phyloP scores from a whole-genome alignment of 2,888 invertebrate species.

The Oligia latruncula region DNA sequence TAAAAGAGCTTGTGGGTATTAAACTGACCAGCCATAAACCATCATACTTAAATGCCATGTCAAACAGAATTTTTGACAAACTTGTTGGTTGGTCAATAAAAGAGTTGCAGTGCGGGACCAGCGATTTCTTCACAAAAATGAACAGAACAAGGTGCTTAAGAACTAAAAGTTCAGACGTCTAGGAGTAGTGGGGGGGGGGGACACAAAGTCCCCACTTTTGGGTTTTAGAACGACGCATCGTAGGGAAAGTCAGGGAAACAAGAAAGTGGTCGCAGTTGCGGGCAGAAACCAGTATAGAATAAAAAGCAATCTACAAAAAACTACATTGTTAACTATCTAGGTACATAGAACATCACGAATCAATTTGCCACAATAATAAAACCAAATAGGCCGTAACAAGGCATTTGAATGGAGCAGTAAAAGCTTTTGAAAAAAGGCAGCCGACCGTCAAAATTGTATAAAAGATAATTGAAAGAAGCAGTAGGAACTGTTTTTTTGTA shows the following conservation, averaged over 20 bases:
- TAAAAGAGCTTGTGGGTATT: not conserved
- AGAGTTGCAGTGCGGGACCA: not conserved
- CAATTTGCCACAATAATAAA: conserved; percentile 28
- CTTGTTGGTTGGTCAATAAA: not conserved
- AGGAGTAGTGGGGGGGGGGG: too few relatives aligned
- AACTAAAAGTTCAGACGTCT: too few relatives aligned
- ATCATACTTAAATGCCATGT: not conserved
- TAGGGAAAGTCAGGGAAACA: not conserved
- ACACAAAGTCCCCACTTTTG: too few relatives aligned
- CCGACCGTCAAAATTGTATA: conserved; percentile 19
- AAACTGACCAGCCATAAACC: not conserved
- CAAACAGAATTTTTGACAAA: not conserved
- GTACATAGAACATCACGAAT: conserved; percentile 25
- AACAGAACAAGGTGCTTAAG: not conserved
- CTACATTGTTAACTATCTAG: not conserved
- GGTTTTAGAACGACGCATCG: too few relatives aligned
- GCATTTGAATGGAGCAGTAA: conserved; percentile 22
- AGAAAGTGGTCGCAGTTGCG: not conserved
- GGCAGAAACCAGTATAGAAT: not conserved
- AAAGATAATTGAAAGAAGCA: conserved; percentile 30
- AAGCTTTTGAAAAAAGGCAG: conserved; percentile 14
- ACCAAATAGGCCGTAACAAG: conserved; percentile 22
- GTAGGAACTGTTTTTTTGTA: not conserved
- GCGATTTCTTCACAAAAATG: not conserved
- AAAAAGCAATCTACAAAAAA: not conserved